These are phyloP conservation scores for Atethmia centrago DNA, from an alignment of 2,888 invertebrate genomes.

Conservation along the genomic window DNA sequence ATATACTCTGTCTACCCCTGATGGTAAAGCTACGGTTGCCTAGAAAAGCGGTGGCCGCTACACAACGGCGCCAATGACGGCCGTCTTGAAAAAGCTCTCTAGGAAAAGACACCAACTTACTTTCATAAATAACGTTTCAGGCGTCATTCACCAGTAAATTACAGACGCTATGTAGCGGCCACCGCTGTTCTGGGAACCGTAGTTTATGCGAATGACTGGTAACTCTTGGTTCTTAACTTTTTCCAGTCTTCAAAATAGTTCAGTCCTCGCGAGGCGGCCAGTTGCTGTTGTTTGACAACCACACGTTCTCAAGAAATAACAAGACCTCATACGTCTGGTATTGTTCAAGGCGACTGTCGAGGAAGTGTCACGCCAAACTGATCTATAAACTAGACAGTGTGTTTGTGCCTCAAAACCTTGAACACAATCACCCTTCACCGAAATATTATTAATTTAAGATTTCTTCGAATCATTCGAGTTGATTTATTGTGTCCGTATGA, in stretches of 20 bases:
- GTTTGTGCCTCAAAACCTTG: slow-evolving; percentile 17
- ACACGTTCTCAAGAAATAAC: slow-evolving; percentile 55
- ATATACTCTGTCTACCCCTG: no score
- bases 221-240: background rate
- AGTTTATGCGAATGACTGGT: background rate
- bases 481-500: background rate
- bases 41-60: background rate
- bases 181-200: no score
- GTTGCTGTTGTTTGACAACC: slow-evolving; percentile 43
- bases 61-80: background rate
- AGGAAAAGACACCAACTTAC: background rate
- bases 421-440: slow-evolving; percentile 28
- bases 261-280: slow-evolving; percentile 20
- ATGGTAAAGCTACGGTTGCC: background rate
- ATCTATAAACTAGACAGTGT: slow-evolving; percentile 11
- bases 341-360: slow-evolving; percentile 57
- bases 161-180: no score
- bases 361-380: slow-evolving; percentile 44
- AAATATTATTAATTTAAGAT: background rate
- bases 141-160: background rate
- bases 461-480: background rate
- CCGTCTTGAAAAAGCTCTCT: background rate
- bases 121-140: background rate
- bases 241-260: slow-evolving; percentile 33
- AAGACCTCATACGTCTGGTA: slow-evolving; percentile 49